Evolutionary conservation across 2,113 vertebrate genomes (phyloP), one percentile per base, ranked within the genome.

Genomic region (Bungarus multicinctus): DNA sequence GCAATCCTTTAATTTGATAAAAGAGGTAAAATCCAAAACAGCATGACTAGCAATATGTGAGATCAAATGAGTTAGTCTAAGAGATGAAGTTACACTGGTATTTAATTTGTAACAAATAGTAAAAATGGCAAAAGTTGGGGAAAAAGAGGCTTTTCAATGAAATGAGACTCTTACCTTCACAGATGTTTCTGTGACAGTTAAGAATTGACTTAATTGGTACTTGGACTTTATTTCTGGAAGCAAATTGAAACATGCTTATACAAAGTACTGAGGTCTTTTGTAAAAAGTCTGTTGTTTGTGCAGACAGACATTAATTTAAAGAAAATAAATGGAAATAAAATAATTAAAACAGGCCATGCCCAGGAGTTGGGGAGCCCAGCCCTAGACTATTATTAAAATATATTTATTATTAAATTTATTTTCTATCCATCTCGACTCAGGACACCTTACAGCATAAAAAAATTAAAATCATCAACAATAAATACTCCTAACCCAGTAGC

Each of bases 1-100:
- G 12, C 89, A 91, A n/a, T 12, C 50, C 58, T 92, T 92, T 89
- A 91, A 85, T 55, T 91, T 89, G 90, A 94, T 89, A 87, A 89
- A 89, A 89, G 69, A 55, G 55, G 25, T 64, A 89, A 89, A 89
- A 93, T 89, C 69, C 20, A 55, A 89, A 69, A 86, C 20, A 30
- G 88, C 90, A 60, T 10, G 27, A 74, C 45, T 89, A 64, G 34
- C 60, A 52, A 30, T 57, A 90, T 39, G 74, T 60, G 20, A 60
- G 54, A 89, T n/a, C 22, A 16, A 39, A 45, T 85, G 89, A 88
- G 54, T 64, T 89, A 91, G 86, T 69, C 87, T 64, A 3, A 89
- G 54, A 39, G 60, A 54, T 89, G 89, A 91, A 93, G 74, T 54
- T 93, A 64, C 45, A 27, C 74, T 89, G 11, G 30, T 74, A 3